phyloP scores from a whole-genome alignment of 2,888 invertebrate species.

The Lordiphosa fenestrarum region DNA sequence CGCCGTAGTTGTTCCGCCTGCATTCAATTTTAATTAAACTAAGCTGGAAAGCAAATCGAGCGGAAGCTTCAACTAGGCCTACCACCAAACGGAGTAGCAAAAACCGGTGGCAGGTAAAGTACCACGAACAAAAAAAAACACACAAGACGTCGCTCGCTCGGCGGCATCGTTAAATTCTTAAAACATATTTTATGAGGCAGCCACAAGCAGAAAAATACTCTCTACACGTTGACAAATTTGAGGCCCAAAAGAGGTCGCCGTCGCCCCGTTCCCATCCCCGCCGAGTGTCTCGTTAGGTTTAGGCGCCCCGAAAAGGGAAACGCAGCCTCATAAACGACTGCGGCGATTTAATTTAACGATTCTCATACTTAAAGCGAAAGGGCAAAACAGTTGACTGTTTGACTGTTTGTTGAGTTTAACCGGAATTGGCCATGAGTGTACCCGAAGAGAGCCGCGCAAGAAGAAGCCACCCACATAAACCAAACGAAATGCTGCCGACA shows the following conservation, averaged over 20 bases:
- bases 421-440: constrained; percentile 25
- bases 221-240: constrained; percentile 69
- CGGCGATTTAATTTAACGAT: constrained; percentile 74
- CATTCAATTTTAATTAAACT: constrained; percentile 65
- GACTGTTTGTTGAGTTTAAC: constrained; percentile 51
- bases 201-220: constrained; percentile 65
- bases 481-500: constrained; percentile 42
- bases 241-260: constrained; percentile 62
- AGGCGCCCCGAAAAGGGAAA: constrained; percentile 68
- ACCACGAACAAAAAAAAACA: constrained; percentile 16
- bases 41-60: constrained; percentile 57
- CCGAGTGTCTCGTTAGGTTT: constrained; percentile 17
- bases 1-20: constrained; percentile 12
- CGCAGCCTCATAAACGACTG: constrained; percentile 68
- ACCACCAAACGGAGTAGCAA: constrained; percentile 57
- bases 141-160: constrained; percentile 36
- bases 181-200: constrained; percentile 69
- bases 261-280: constrained; percentile 17
- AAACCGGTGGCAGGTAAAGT: constrained; percentile 66
- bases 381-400: constrained; percentile 29
- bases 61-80: constrained; percentile 68
- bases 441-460: constrained; percentile 14
- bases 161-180: constrained; percentile 74
- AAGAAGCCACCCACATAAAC: constrained; percentile 72
- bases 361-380: constrained; percentile 50